These are phyloP conservation scores for Epizoanthus scotinus DNA, from an alignment of 92 coral and sea anemone species.

Conservation along the genomic window DNA sequence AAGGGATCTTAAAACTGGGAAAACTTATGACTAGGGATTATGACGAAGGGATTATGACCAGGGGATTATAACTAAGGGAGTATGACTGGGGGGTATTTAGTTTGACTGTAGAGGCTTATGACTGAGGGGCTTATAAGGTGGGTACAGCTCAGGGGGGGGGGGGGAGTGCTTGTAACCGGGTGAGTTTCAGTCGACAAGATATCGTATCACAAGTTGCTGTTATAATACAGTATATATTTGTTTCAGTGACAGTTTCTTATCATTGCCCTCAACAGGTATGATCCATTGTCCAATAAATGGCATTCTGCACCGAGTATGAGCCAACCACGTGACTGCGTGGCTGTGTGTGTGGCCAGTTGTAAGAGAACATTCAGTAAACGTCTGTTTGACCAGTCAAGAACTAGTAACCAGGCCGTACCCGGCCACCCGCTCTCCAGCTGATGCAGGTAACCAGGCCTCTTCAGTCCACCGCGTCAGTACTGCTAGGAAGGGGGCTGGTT, in stretches of 20 bases:
- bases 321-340: slow-evolving; percentile 99
- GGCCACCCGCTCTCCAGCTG: slow-evolving; percentile 57
- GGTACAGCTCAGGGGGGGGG: too few species aligned
- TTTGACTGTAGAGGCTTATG: too few species aligned
- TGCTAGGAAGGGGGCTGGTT: background rate
- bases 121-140: too few species aligned
- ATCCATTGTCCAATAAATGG: slow-evolving; percentile 94
- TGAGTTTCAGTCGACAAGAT: too few species aligned
- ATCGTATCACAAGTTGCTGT: background rate
- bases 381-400: slow-evolving; percentile 59
- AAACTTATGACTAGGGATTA: too few species aligned
- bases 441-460: background rate
- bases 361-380: slow-evolving; percentile 70
- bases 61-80: too few species aligned
- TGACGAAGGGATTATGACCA: too few species aligned
- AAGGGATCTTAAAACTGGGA: too few species aligned
- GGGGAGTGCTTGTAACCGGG: too few species aligned
- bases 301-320: slow-evolving; percentile 87
- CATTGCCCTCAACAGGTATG: slow-evolving; percentile 63
- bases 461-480: background rate
- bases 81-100: too few species aligned
- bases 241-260: too few species aligned
- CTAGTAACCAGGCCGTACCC: slow-evolving; percentile 49
- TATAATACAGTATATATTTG: too few species aligned
- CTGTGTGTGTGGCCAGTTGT: slow-evolving; percentile 94